Evolutionary conservation across 1,140 invertebrate species (phyloP).

Genomic region (Caenorhabditis tropicalis): DNA sequence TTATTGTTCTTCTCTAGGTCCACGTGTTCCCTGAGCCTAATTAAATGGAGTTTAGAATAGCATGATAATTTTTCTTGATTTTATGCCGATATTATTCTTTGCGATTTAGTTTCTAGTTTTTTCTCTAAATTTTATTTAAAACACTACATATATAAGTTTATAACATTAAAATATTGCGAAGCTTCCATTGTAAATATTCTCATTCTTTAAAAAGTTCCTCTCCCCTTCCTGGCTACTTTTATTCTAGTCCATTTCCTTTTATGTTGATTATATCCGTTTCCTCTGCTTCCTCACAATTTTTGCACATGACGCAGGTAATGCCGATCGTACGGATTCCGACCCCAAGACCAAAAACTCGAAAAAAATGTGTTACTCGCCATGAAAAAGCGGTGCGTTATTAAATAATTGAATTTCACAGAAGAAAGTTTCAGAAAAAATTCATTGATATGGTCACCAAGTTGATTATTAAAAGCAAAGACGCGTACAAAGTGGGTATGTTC

Average conservation of each 20-base stretch:
- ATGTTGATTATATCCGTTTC: background rate
- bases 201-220: too few relatives aligned
- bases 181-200: too few relatives aligned
- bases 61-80: too few relatives aligned
- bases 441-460: background rate
- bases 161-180: too few relatives aligned
- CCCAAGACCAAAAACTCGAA: background rate
- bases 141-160: too few relatives aligned
- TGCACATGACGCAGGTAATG: background rate
- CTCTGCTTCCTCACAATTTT: background rate
- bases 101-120: too few relatives aligned
- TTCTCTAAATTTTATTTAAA: too few relatives aligned
- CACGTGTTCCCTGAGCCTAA: too few relatives aligned
- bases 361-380: background rate
- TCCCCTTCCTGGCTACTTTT: background rate
- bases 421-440: background rate
- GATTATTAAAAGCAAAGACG: background rate
- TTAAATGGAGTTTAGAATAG: too few relatives aligned
- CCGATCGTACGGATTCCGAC: background rate
- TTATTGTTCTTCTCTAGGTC: too few relatives aligned
- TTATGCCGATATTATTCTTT: too few relatives aligned
- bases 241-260: background rate
- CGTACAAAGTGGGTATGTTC: background rate
- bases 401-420: too few relatives aligned
- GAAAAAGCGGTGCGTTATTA: background rate